Conservation (phyloP, 2,797 vertebrate species). For the Epinephelus malabaricus region DNA sequence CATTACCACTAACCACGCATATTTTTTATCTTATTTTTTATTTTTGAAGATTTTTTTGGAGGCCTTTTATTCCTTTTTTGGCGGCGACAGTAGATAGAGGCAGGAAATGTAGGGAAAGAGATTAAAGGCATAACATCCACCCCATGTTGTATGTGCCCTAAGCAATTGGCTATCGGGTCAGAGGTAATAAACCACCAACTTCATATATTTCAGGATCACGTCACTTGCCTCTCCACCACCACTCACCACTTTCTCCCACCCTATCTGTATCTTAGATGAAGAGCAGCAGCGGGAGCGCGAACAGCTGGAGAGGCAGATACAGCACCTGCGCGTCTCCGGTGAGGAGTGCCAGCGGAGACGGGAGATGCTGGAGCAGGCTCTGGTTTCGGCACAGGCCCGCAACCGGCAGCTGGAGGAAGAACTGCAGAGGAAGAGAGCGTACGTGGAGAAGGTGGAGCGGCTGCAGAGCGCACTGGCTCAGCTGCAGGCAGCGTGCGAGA, state of each 20-base stretch:
- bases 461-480: slow-evolving; percentile 94
- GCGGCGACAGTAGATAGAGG: no score
- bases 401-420: slow-evolving; percentile 93
- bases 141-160: no score
- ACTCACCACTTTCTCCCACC: background rate
- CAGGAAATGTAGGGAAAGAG: no score
- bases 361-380: slow-evolving; percentile 92
- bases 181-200: background rate
- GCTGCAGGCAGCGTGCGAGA: slow-evolving; percentile 96
- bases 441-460: slow-evolving; percentile 95
- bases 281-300: slow-evolving; percentile 94
- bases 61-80: no score
- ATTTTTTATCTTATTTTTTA: no score
- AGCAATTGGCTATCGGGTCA: no score
- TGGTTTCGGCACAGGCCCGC: slow-evolving; percentile 89
- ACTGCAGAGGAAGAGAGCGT: slow-evolving; percentile 93
- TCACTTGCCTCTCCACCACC: background rate
- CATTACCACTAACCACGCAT: no score
- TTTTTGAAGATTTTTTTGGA: no score
- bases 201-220: background rate
- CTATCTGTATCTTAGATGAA: slow-evolving; percentile 83
- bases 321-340: slow-evolving; percentile 87
- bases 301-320: slow-evolving; percentile 90
- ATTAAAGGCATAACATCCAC: no score
- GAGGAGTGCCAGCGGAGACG: slow-evolving; percentile 93